Conservation (phyloP, 2,113 vertebrate species). For the Felis chaus region DNA sequence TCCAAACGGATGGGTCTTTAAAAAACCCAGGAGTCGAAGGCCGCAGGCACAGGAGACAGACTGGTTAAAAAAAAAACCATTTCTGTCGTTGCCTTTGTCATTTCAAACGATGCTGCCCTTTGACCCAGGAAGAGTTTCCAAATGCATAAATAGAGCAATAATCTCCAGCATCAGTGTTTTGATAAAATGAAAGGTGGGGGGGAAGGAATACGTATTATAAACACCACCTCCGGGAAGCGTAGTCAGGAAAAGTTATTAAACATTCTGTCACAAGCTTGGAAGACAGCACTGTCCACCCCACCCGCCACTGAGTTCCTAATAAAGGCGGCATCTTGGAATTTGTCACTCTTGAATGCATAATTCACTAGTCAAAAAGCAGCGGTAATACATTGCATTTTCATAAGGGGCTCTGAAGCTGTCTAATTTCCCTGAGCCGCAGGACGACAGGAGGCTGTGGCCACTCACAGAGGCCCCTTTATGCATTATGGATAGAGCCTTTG, state of each 20-base stretch:
- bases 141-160: slow-evolving; percentile 76
- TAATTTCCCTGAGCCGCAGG: slow-evolving; percentile 85
- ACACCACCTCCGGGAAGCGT: slow-evolving; percentile 84
- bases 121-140: slow-evolving; percentile 77
- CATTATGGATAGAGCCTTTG: slow-evolving; percentile 84
- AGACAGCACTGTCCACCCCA: slow-evolving; percentile 76
- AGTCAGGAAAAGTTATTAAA: slow-evolving; percentile 86
- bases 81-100: slow-evolving; percentile 63
- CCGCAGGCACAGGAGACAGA: slow-evolving; percentile 41
- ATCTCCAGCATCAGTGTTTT: slow-evolving; percentile 70
- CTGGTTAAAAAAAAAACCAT: slow-evolving; percentile 29
- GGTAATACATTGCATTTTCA: slow-evolving; percentile 85
- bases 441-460: slow-evolving; percentile 75
- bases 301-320: slow-evolving; percentile 80
- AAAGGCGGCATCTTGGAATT: slow-evolving; percentile 84
- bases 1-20: background rate
- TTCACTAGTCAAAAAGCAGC: slow-evolving; percentile 85
- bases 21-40: slow-evolving; percentile 31
- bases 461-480: slow-evolving; percentile 77
- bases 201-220: slow-evolving; percentile 77
- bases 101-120: slow-evolving; percentile 70
- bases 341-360: slow-evolving; percentile 86
- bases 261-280: slow-evolving; percentile 84
- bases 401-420: slow-evolving; percentile 86
- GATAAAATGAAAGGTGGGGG: slow-evolving; percentile 76